These are phyloP conservation scores for Caiman crocodilus DNA, from an alignment of 2,797 vertebrate species.

Conservation along the genomic window DNA sequence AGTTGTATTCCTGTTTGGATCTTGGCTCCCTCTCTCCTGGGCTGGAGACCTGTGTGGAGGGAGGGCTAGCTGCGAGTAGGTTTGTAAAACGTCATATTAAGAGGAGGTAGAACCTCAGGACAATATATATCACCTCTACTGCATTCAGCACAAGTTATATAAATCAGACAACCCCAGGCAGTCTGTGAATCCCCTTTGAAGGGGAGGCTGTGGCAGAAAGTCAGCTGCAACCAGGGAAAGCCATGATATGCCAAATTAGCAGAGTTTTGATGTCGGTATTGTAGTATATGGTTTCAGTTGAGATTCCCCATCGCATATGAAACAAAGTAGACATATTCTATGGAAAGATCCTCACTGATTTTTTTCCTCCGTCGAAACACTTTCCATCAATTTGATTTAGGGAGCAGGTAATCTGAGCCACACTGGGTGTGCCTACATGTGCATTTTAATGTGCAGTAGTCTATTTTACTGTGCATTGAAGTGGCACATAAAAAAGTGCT, in stretches of 20 bases:
- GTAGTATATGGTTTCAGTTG: not conserved
- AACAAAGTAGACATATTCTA: not conserved
- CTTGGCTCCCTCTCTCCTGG: not conserved
- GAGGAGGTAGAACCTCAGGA: no score
- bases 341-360: not conserved
- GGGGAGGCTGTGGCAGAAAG: not conserved
- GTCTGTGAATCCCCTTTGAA: not conserved
- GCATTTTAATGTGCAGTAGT: not conserved
- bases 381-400: not conserved
- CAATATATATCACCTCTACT: not conserved
- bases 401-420: not conserved
- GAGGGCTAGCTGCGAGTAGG: not conserved
- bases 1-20: not conserved
- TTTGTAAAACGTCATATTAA: not conserved
- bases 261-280: not conserved
- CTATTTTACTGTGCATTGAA: conserved; percentile 12
- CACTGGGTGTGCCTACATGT: not conserved
- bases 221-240: not conserved
- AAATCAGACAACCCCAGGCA: not conserved
- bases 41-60: not conserved
- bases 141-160: not conserved
- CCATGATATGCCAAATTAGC: not conserved
- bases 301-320: not conserved
- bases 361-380: not conserved
- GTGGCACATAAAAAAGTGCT: not conserved